Base-by-base conservation (phyloP, 2,113 vertebrate species). In the Corythaeola cristata region DNA sequence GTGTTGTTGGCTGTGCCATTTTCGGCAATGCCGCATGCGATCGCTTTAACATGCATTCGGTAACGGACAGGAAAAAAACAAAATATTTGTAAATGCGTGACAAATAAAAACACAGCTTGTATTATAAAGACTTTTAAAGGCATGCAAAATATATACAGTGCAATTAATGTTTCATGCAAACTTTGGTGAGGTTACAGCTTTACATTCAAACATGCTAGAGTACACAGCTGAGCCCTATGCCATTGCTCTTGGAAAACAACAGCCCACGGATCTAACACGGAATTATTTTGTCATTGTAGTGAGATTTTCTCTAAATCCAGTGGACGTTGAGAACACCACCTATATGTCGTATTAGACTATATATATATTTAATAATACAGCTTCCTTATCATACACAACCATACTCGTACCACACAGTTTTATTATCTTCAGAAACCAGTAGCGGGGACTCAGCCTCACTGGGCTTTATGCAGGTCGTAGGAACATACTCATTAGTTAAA, bases 321-420 rank as follows among this genome's bases (percentile, higher is more conserved):
- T 27, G 47, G 81, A 92, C 58, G 26, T 1, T 52, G 86, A 95
- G 35, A 69, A 96, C 22, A 95, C 56, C 78, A 96, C 50, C 83
- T 49, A 39, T 9, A 20, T 11, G 59, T 45, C 58, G 26, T 32
- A 77, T 91, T 22, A 90, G 81, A 52, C 68, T 39, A 59, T 44
- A 86, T 1, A 4, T 33, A 78, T 76, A n/a, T 78, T 88, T 71
- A 91, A 41, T 16, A 78, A 24, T 55, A 73, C 80, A 64, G 4
- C 53, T 39, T 89, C 72, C 69, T 96, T 64, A 88, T 99, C 98
- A 99, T 59, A 99, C 98, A 97, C 99, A 99, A 93, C 99, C 99
- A 89, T 99, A 99, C 97, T 99, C 99, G 50, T 99, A 99, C 99
- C 99, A 99, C 97, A 99, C 96, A 63, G 99, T 99, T 80, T 99